Conservation (phyloP, 1,140 invertebrate genomes). For the Pseudomyrmex sp. region DNA sequence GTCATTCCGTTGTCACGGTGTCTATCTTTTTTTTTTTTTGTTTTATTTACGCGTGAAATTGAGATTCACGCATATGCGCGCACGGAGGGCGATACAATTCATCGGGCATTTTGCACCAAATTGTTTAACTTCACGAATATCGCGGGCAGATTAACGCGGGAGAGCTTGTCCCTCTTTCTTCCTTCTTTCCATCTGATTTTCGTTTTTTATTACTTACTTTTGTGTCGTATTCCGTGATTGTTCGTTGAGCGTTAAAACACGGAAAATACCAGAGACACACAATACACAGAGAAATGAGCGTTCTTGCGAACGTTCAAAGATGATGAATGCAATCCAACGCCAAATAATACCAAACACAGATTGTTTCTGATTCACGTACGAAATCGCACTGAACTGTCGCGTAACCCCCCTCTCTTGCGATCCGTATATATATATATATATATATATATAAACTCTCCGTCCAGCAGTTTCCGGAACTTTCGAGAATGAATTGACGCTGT, state of each 20-base stretch:
- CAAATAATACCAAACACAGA: conserved; percentile 46
- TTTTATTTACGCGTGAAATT: neutral
- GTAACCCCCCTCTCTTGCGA: conserved; percentile 70
- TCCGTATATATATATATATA: conserved; percentile 82
- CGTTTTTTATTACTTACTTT: conserved; percentile 1
- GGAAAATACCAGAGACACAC: neutral
- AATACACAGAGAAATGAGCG: neutral
- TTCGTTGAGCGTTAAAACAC: neutral
- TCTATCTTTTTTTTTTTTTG: neutral
- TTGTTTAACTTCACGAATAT: no score
- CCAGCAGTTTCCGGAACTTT: conserved; percentile 82
- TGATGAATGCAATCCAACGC: neutral
- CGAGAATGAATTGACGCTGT: conserved; percentile 78
- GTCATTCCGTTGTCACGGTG: neutral
- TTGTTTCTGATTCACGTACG: conserved; percentile 75
- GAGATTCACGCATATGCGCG: neutral
- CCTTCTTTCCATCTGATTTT: no score
- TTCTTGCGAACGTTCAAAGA: neutral
- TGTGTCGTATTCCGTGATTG: neutral
- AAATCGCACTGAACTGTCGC: conserved; percentile 80
- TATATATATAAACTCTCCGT: conserved; percentile 81
- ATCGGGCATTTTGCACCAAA: no score
- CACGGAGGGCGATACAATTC: neutral
- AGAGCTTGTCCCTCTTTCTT: no score
- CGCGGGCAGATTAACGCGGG: no score